Evolutionary conservation across 2,113 vertebrate species (phyloP).

Genomic region (Prionailurus bengalensis): DNA sequence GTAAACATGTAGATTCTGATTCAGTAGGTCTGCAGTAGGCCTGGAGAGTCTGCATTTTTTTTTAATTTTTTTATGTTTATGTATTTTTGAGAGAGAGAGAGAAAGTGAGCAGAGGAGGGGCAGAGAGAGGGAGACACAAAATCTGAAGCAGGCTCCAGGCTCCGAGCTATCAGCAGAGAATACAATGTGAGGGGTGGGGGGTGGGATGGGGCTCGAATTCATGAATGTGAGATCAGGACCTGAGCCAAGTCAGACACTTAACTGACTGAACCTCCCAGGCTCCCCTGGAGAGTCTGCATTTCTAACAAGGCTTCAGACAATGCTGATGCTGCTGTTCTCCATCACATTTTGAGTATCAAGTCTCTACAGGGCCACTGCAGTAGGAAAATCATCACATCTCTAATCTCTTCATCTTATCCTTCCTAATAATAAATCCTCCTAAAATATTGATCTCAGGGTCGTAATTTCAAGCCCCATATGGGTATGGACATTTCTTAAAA

Average conservation of each 20-base stretch:
- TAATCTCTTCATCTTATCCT: background rate
- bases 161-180: too few relatives aligned
- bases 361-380: background rate
- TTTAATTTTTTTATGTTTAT: too few relatives aligned
- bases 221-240: too few relatives aligned
- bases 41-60: background rate
- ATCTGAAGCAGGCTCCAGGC: too few relatives aligned
- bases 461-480: background rate
- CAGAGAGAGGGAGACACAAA: too few relatives aligned
- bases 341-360: background rate
- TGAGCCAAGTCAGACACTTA: too few relatives aligned
- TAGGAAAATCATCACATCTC: background rate
- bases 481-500: background rate
- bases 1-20: background rate
- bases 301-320: background rate
- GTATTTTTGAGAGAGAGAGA: too few relatives aligned
- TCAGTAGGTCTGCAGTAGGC: background rate
- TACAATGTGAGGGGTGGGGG: too few relatives aligned
- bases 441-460: background rate
- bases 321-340: background rate
- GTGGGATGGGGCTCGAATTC: too few relatives aligned
- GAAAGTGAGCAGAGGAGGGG: too few relatives aligned
- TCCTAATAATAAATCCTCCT: background rate
- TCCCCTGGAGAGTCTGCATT: background rate
- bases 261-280: too few relatives aligned